Conservation (phyloP, 1,140 invertebrate genomes). For the Hesperophylax magnus region DNA sequence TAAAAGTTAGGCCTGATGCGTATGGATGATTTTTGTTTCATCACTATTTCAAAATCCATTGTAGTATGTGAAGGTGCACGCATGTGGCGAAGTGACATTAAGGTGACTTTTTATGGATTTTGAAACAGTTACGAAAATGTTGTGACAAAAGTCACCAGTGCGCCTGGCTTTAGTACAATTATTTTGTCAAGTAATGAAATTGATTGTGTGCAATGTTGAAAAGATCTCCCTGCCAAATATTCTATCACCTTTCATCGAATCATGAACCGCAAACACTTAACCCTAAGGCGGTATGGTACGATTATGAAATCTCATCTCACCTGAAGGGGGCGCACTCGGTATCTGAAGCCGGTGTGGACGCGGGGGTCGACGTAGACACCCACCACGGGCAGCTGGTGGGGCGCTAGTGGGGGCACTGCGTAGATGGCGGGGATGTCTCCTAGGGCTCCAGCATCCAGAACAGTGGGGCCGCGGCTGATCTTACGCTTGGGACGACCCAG, state of each 20-base stretch:
- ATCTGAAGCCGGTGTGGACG: conserved; percentile 81
- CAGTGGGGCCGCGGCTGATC: conserved; percentile 60
- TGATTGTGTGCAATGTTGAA: neutral
- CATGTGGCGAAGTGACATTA: too few relatives aligned
- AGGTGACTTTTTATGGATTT: too few relatives aligned
- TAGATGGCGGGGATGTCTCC: conserved; percentile 78
- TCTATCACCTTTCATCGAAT: neutral
- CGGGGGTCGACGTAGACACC: conserved; percentile 81
- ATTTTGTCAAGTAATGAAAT: neutral
- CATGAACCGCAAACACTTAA: neutral
- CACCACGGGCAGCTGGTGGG: conserved; percentile 80
- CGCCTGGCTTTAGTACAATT: neutral
- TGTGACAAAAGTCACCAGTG: too few relatives aligned
- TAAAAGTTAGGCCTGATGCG: too few relatives aligned
- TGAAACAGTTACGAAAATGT: too few relatives aligned
- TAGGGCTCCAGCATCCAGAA: conserved; percentile 72
- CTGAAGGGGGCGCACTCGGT: conserved; percentile 78
- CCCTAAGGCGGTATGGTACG: neutral
- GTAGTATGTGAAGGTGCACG: too few relatives aligned
- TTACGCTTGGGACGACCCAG: conserved; percentile 25
- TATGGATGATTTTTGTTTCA: too few relatives aligned
- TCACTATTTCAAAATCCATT: too few relatives aligned
- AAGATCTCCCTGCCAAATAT: neutral
- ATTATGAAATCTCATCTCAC: conserved; percentile 57
- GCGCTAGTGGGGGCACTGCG: conserved; percentile 71